phyloP scores from a whole-genome alignment of 2,113 vertebrate species.

The Athene cunicularia region DNA sequence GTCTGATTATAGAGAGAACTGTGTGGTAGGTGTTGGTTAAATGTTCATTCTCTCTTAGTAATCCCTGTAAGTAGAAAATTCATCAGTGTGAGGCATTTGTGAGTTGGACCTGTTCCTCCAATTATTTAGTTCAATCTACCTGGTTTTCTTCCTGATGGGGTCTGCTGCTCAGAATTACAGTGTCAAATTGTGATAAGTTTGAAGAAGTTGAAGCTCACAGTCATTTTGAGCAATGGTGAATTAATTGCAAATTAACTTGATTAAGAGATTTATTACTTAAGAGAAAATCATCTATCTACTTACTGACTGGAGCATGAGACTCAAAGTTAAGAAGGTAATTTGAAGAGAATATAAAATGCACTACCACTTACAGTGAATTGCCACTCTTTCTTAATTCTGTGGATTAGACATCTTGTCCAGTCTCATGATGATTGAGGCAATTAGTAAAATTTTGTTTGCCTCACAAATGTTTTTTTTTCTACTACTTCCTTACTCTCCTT shows the following conservation, averaged over 20 bases:
- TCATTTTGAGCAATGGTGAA: background rate
- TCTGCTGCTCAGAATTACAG: background rate
- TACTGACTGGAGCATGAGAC: background rate
- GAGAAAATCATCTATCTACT: background rate
- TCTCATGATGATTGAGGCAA: background rate
- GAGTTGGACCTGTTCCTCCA: rapidly evolving
- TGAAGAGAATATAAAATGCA: background rate
- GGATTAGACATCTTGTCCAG: background rate
- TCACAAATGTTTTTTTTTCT: background rate
- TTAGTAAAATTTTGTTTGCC: background rate
- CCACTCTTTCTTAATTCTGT: background rate
- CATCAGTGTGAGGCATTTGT: rapidly evolving
- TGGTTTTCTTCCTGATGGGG: background rate
- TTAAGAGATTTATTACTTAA: slow-evolving; percentile 3
- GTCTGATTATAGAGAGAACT: background rate
- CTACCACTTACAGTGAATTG: background rate
- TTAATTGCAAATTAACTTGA: background rate
- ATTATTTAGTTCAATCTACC: rapidly evolving
- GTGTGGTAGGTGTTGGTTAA: background rate
- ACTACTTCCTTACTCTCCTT: background rate
- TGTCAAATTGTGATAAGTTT: background rate
- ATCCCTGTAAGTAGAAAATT: background rate
- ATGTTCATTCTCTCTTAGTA: background rate
- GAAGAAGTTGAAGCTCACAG: background rate
- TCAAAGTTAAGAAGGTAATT: background rate